Evolutionary conservation across 2,797 vertebrate genomes (phyloP), one percentile per base, ranked within the genome.

Genomic region (Hydrocynus forskahlii): DNA sequence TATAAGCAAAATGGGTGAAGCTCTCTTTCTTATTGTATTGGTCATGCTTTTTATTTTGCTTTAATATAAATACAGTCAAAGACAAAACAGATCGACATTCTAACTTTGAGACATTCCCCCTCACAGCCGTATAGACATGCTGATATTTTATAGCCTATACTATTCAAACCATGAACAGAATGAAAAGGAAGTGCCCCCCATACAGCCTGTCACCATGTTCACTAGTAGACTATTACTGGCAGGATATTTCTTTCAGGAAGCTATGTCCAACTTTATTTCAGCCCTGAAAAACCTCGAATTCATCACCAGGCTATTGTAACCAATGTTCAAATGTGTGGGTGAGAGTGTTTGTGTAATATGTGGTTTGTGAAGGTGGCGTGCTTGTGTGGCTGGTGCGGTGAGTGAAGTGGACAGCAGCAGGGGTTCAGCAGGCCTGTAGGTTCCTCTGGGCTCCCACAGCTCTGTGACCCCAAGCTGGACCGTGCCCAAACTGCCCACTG

Each of bases 401-500:
- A 85, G 72, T 85, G 81, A 87, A 85, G 83, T 83, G 76, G 85
- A 89, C 89, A 91, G 90, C 91, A 91, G 91, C 90, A 52, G 85
- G 87, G 89, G 89, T 88, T 74, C 89, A 90, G 90, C 88, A 40
- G 84, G 86, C 87, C 89, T 87, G 70, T 81, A 84, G 48, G 76
- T 35, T 81, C 64, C 62, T 80, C 75, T 74, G 79, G 79, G 83
- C 90, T 92, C 93, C 89, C 87, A 88, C 88, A 88, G 88, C 87
- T 89, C 86, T 63, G 68, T 84, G 84, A 78, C 86, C 84, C 86
- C 83, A 87, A 89, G 16, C 88, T 91, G 88, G 90, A 81, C 60
- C 29, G 8, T 57, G 57, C 60, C 54, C 55, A 81, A 35, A 66
- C 43, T 78, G 76, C 68, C 69, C 45, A 77, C 73, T 71, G 76